Conservation (phyloP, 1,140 invertebrate species). For the Leptopilina boulardi region DNA sequence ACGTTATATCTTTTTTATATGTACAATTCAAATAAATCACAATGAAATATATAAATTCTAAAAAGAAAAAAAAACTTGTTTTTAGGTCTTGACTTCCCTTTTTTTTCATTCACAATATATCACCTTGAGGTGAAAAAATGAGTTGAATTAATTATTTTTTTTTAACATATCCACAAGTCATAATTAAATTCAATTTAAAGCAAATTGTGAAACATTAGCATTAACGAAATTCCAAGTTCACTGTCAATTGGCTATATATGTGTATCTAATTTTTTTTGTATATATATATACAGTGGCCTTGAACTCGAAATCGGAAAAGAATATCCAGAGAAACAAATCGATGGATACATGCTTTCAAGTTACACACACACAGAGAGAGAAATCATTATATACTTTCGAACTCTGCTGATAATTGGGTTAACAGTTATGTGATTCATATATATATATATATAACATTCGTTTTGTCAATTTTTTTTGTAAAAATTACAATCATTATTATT, state of each 20-base stretch:
- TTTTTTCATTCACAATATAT: not conserved
- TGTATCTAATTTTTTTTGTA: not conserved
- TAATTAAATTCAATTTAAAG: not conserved
- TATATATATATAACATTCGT: too few species aligned
- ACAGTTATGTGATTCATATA: too few species aligned
- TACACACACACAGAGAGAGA: not conserved
- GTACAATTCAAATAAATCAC: conserved; percentile 34
- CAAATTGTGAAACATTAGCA: conserved; percentile 1
- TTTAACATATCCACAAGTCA: conserved; percentile 2
- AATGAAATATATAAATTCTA: not conserved
- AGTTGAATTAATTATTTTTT: not conserved
- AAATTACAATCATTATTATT: too few species aligned
- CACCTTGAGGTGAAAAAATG: not conserved
- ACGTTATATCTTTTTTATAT: too few species aligned
- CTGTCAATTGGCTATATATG: not conserved
- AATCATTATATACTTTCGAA: not conserved
- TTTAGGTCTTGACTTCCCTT: not conserved
- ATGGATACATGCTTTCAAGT: conserved; percentile 6
- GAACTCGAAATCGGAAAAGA: conserved; percentile 34
- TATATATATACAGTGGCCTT: conserved; percentile 23
- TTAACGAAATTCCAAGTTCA: conserved; percentile 19
- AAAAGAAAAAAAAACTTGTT: not conserved
- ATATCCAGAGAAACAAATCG: not conserved
- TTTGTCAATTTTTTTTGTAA: too few species aligned
- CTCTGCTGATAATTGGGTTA: conserved; percentile 1